Evolutionary conservation across 1,140 invertebrate species (phyloP), one percentile per base, ranked within the genome.

Genomic region (Pinna nobilis): DNA sequence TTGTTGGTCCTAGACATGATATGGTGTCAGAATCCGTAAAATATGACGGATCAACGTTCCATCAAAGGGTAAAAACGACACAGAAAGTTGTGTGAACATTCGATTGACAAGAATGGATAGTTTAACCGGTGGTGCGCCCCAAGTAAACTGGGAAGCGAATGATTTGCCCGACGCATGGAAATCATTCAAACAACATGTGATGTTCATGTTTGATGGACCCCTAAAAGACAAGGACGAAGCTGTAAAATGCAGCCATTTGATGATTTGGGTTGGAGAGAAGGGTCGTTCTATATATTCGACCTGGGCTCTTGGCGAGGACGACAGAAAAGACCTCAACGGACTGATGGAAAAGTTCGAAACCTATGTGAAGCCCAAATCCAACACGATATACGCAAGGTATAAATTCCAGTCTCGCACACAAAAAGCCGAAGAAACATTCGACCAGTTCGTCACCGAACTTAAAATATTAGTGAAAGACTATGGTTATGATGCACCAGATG

Each of bases 371-470:
- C 77, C 72, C 1, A 32, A 35, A 25, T 39, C 76, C 2, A 74
- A 74, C 39, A 44, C 25, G 0, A 67, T 74, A 7, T 68, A 66
- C 39, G 68, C 55, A 28, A 53, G 71, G 33, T 75, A 72, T 65
- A 74, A 69, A 30, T 78, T 68, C 25, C 51, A 61, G n/a, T 57
- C 3, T 23, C 51, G 37, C 44, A 51, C 28, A 32, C 71, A 78
- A 28, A 30, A 6, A 20, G 49, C 55, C 7, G 30, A 5, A 44
- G 77, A 78, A 60, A 55, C 51, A 20, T 71, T 74, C 59, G 68
- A 78, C n/a, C 64, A 75, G 35, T 78, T 74, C 60, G 72, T 78
- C 3, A 72, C 72, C 1, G 72, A 78, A 25, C 33, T 78, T 7
- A 59, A 74, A 59, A 33, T 67, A n/a, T 25, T 71, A 33, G 53